Evolutionary conservation across 2,113 vertebrate species (phyloP).

Genomic region (Varanus salvator): DNA sequence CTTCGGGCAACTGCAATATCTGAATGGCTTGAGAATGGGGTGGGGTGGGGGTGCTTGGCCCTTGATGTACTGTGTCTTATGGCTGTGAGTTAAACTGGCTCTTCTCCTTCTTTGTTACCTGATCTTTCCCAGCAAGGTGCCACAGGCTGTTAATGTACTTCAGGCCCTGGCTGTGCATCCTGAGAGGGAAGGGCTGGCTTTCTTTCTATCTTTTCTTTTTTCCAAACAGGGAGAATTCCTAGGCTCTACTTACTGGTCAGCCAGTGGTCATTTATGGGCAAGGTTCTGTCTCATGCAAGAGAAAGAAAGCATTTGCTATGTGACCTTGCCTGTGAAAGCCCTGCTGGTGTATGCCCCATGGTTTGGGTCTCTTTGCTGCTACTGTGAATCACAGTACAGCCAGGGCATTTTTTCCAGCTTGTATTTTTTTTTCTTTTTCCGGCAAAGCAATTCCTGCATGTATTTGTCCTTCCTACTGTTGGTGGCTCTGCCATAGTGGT

Average conservation of each 20-base stretch:
- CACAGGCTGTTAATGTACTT: background rate
- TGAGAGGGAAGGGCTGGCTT: background rate
- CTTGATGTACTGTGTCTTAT: background rate
- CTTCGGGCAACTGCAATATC: slow-evolving; percentile 9
- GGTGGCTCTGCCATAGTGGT: slow-evolving; percentile 42
- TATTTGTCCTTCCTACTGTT: slow-evolving; percentile 50
- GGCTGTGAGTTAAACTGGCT: background rate
- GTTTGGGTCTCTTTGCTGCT: slow-evolving; percentile 33
- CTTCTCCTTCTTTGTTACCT: background rate
- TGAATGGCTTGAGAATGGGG: background rate
- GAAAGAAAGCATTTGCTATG: background rate
- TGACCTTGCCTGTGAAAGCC: slow-evolving; percentile 10
- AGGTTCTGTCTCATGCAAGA: background rate
- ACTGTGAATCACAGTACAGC: slow-evolving; percentile 67
- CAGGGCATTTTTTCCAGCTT: background rate
- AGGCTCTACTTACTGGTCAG: background rate
- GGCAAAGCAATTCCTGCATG: slow-evolving; percentile 36
- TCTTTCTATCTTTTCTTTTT: background rate
- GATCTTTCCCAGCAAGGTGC: background rate
- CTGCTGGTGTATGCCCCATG: background rate
- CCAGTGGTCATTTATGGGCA: background rate
- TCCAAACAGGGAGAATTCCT: background rate
- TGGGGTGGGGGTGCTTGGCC: background rate
- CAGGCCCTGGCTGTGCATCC: background rate
- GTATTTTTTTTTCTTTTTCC: background rate